Percentiles rank a stretch among this genome's conserved stretches.
Evolutionary conservation across 2,113 vertebrate genomes (phyloP).

Genomic region (Phoenicopterus ruber): DNA sequence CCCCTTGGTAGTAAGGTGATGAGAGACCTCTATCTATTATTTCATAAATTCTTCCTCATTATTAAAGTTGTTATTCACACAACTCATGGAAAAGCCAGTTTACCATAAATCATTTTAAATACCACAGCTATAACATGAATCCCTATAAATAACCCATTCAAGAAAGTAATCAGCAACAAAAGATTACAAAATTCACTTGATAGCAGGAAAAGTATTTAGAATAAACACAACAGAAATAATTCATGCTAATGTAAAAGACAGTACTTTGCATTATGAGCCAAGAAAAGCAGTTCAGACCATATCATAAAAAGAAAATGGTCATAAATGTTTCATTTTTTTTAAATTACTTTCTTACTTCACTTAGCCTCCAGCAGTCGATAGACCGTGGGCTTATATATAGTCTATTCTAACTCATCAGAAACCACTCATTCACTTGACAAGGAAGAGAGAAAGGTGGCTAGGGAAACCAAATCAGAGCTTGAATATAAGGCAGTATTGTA

Average conservation of each 20-base stretch:
- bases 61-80: not conserved
- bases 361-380: not conserved
- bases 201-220: not conserved
- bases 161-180: not conserved
- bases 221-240: not conserved
- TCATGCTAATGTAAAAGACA: not conserved
- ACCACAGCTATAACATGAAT: not conserved
- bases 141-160: not conserved
- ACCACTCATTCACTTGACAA: not conserved
- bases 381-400: not conserved
- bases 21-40: not conserved
- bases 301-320: constrained; percentile 24
- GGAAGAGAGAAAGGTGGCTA: not conserved
- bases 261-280: not conserved
- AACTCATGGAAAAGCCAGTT: not conserved
- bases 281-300: not conserved
- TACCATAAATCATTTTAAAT: not conserved
- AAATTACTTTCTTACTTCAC: constrained; percentile 15
- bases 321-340: not conserved
- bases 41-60: not conserved
- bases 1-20: not conserved
- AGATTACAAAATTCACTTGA: not conserved
- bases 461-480: not conserved
- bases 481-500: not conserved
- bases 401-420: not conserved